Evolutionary conservation across 2,113 vertebrate species (phyloP).

Genomic region (Lepidothrix coronata): DNA sequence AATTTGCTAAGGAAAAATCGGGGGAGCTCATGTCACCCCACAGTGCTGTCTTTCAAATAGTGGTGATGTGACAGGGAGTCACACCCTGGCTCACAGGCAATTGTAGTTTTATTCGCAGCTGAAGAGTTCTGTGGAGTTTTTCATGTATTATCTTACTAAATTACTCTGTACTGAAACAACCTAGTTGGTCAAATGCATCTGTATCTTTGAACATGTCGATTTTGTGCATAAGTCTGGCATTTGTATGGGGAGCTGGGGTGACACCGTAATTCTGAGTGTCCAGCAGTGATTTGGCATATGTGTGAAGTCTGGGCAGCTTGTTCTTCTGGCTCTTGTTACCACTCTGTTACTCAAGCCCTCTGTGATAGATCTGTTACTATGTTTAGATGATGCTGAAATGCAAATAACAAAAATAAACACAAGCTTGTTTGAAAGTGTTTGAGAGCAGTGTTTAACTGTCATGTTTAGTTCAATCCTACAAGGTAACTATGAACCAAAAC

Average conservation of each 20-base stretch:
- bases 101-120: neutral
- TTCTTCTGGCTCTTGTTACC: neutral
- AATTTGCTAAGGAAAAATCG: neutral
- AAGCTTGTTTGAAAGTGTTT: neutral
- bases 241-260: neutral
- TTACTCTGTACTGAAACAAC: neutral
- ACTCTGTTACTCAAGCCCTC: neutral
- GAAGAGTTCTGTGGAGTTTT: neutral
- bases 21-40: neutral
- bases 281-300: neutral
- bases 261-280: neutral
- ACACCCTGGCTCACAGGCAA: neutral
- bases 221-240: neutral
- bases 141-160: neutral
- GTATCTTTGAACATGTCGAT: neutral
- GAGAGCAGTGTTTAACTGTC: neutral
- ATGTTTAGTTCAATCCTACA: neutral
- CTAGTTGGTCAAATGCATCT: neutral
- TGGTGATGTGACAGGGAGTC: neutral
- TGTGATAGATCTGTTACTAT: accelerated
- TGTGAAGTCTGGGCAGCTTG: neutral
- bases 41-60: neutral
- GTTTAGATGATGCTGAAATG: neutral
- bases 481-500: neutral
- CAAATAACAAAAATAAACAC: neutral